Evolutionary conservation across 2,888 invertebrate species (phyloP).

Genomic region (Ormyrus nitidulus): DNA sequence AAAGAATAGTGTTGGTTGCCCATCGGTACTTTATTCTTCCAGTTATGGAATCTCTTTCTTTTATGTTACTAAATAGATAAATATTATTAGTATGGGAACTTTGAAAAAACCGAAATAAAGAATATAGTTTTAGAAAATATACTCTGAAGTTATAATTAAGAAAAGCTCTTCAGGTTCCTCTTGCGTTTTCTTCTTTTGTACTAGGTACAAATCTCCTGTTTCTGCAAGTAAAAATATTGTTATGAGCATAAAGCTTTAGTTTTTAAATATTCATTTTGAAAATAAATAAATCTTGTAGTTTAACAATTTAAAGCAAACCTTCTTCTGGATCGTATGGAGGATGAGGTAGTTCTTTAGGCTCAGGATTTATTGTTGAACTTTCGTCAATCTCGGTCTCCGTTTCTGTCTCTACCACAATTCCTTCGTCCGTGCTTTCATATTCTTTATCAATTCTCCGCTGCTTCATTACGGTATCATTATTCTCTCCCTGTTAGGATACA

Average conservation of each 20-base stretch:
- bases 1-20: slow-evolving; percentile 69
- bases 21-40: slow-evolving; percentile 72
- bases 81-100: not conserved
- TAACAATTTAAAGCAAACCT: slow-evolving; percentile 60
- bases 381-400: slow-evolving; percentile 37
- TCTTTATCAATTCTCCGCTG: slow-evolving; percentile 20
- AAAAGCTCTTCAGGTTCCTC: slow-evolving; percentile 74
- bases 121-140: slow-evolving; percentile 56
- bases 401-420: slow-evolving; percentile 43
- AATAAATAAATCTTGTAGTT: too few species aligned
- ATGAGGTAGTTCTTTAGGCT: slow-evolving; percentile 38
- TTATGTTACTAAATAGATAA: slow-evolving; percentile 73
- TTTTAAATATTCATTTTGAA: too few species aligned
- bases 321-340: slow-evolving; percentile 65
- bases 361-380: not conserved
- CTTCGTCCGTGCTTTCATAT: slow-evolving; percentile 46
- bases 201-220: slow-evolving; percentile 71
- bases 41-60: slow-evolving; percentile 76
- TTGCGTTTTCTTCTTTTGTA: slow-evolving; percentile 71
- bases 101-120: slow-evolving; percentile 8
- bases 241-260: too few species aligned
- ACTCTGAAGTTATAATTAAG: slow-evolving; percentile 75
- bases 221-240: slow-evolving; percentile 58
- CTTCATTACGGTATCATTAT: not conserved
- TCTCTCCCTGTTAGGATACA: not conserved